Evolutionary conservation across 1,140 invertebrate genomes (phyloP).

Genomic region (Leptopilina clavipes): DNA sequence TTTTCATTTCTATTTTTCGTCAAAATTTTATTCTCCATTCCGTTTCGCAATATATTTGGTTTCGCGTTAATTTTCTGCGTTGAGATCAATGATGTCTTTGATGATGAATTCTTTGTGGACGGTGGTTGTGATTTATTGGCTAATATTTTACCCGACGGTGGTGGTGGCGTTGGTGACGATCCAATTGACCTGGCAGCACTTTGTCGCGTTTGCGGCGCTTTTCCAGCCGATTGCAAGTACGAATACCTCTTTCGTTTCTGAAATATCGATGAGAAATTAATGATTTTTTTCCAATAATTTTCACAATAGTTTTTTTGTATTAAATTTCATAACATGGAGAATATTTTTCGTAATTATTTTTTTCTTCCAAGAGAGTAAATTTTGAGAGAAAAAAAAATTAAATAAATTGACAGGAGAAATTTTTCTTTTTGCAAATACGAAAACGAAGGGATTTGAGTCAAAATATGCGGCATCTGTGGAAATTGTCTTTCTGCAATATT

Average conservation of each 20-base stretch:
- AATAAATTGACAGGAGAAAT: too few relatives aligned
- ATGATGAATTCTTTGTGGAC: slow-evolving; percentile 45
- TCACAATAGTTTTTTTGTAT: too few relatives aligned
- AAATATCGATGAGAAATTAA: not conserved
- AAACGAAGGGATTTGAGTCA: not conserved
- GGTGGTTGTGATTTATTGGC: slow-evolving; percentile 48
- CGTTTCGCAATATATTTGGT: slow-evolving; percentile 45
- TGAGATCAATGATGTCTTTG: slow-evolving; percentile 59
- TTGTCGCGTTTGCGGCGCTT: slow-evolving; percentile 75
- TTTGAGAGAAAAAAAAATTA: too few relatives aligned
- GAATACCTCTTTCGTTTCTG: slow-evolving; percentile 73
- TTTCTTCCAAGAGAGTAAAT: too few relatives aligned
- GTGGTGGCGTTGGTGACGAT: slow-evolving; percentile 61
- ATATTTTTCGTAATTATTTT: too few relatives aligned
- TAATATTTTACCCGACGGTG: slow-evolving; percentile 45
- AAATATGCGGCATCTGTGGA: not conserved
- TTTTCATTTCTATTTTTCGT: not conserved
- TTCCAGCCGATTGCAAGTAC: slow-evolving; percentile 71
- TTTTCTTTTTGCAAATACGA: not conserved
- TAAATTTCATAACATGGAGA: too few relatives aligned
- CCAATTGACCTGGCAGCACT: slow-evolving; percentile 68
- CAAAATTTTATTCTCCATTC: not conserved
- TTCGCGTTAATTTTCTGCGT: slow-evolving; percentile 54
- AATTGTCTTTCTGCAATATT: not conserved
- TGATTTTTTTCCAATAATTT: too few relatives aligned